These are phyloP conservation scores for Cataglyphis cursor DNA, from an alignment of 2,888 invertebrate genomes.

Conservation along the genomic window DNA sequence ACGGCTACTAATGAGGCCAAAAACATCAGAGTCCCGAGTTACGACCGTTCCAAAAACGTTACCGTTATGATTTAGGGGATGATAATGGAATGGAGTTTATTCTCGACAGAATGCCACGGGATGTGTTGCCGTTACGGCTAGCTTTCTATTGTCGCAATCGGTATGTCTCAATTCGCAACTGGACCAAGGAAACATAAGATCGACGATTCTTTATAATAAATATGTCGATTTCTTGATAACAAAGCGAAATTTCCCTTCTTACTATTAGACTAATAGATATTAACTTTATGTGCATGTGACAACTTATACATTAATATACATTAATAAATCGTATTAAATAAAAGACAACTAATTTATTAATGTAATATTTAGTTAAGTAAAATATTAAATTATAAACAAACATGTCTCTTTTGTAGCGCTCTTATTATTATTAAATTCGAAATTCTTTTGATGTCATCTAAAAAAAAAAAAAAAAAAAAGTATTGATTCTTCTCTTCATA, in stretches of 20 bases:
- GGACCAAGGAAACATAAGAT: background rate
- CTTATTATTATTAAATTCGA: slow-evolving; percentile 7
- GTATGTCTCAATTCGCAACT: slow-evolving; percentile 17
- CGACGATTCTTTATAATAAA: slow-evolving; percentile 18
- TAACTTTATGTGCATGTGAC: background rate
- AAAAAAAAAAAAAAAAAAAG: background rate
- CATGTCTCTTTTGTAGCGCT: background rate
- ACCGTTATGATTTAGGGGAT: slow-evolving; percentile 83
- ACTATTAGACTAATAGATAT: background rate
- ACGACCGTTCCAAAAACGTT: slow-evolving; percentile 84
- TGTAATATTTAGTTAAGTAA: background rate
- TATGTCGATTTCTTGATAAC: slow-evolving; percentile 10
- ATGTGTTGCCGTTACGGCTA: slow-evolving; percentile 17
- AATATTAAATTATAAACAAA: background rate
- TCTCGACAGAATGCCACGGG: slow-evolving; percentile 55
- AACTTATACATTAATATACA: background rate
- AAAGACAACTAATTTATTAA: background rate
- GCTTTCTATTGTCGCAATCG: slow-evolving; percentile 40
- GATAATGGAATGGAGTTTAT: slow-evolving; percentile 81
- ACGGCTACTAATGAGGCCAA: slow-evolving; percentile 84
- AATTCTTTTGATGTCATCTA: background rate
- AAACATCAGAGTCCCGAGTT: slow-evolving; percentile 81
- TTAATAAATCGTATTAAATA: background rate
- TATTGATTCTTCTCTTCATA: background rate
- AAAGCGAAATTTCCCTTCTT: background rate